Conservation (phyloP, 2,113 vertebrate genomes). For the Pycnonotus jocosus region DNA sequence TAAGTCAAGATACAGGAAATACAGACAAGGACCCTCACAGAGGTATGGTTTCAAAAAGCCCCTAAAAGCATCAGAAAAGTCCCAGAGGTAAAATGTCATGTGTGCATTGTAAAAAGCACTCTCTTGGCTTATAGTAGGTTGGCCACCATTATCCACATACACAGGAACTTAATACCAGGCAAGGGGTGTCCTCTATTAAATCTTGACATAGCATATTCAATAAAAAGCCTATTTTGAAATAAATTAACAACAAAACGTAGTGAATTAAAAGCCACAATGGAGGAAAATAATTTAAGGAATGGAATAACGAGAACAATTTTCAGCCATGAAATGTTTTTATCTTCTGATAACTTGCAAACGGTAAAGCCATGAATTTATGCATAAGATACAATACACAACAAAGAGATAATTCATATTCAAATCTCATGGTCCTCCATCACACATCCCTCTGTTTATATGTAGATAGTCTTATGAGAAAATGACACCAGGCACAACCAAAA, state of each 20-base stretch:
- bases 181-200: slow-evolving; percentile 33
- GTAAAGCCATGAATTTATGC: slow-evolving; percentile 25
- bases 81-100: not conserved
- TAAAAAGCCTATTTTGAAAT: slow-evolving; percentile 65
- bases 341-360: slow-evolving; percentile 41
- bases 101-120: not conserved
- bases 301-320: slow-evolving; percentile 59
- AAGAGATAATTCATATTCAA: slow-evolving; percentile 50
- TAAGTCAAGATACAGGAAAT: not conserved
- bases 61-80: not conserved
- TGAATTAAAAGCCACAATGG: slow-evolving; percentile 36
- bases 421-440: slow-evolving; percentile 44
- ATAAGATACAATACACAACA: slow-evolving; percentile 39
- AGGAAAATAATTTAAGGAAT: slow-evolving; percentile 57
- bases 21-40: not conserved
- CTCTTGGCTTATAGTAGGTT: not conserved
- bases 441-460: slow-evolving; percentile 43
- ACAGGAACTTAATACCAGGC: not conserved
- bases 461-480: slow-evolving; percentile 51
- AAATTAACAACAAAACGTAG: slow-evolving; percentile 61
- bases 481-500: slow-evolving; percentile 43
- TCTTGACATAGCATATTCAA: slow-evolving; percentile 41
- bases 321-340: slow-evolving; percentile 61
- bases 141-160: not conserved
- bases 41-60: not conserved